Base-by-base conservation (phyloP, 2,113 vertebrate species). In the Alectura lathami region DNA sequence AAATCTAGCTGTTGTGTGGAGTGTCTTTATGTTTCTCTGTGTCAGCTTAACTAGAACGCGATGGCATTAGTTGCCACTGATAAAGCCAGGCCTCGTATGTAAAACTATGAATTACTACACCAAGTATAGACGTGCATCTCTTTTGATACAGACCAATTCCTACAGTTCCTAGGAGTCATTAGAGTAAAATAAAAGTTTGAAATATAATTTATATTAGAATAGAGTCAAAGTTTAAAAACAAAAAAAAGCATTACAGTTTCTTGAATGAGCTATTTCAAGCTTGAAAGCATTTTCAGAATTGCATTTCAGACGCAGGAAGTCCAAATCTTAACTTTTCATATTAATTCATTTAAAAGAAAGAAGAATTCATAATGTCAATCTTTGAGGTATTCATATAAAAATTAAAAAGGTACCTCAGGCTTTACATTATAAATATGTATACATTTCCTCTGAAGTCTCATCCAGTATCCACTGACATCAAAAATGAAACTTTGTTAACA, bases 181-280 rank as follows among this genome's bases (percentile, higher is more conserved):
- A 84, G n/a, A 74, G 17, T 59, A 72, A 86, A 93, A 92, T 57
- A 67, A 51, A 86, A 88, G 62, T 8, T 50, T 91, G 40, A 91
- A 91, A 81, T 72, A 82, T 5, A 32, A 12, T 75, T 82, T 43
- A 22, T 62, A 63, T 54, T 67, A 81, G 83, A 86, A 54, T 18
- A 77, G 27, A 68, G 11, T 45, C 27, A 73, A 68, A 78, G 59
- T 23, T 54, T 1, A 32, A 56, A 57, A 51, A 54, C 16, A 50
- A 88, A 48, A 60, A 62, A 64, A 80, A 12, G 13, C 20, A 78
- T 79, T 79, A 24, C 27, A 45, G 29, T 74, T 88, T 81, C 51
- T 75, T 51, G 62, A 95, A 78, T 57, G 6, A 95, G 34, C 50
- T 63, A 48, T 83, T 93, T 94, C 82, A 91, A 76, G 66, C 50